Conservation (phyloP, 1,140 invertebrate genomes). For the Brachionus calyciflorus region DNA sequence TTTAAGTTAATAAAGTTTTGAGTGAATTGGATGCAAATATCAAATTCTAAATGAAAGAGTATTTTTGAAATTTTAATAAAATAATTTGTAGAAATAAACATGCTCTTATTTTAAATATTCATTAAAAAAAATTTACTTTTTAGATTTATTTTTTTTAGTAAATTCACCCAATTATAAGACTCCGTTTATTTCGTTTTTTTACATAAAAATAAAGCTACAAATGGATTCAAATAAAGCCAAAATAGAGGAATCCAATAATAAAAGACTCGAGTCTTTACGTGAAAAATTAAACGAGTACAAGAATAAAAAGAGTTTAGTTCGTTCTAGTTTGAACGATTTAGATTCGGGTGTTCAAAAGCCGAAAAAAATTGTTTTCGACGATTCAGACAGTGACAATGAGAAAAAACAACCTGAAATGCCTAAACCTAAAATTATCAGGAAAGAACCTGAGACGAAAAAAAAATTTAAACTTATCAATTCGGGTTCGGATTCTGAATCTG, state of each 20-base stretch:
- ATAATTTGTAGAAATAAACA: no score
- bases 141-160: no score
- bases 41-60: no score
- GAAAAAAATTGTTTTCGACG: constrained; percentile 35
- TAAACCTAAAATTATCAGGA: not conserved
- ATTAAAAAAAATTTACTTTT: no score
- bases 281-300: constrained; percentile 40
- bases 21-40: no score
- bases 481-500: not conserved
- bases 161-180: no score
- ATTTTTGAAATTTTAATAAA: no score
- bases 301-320: not conserved
- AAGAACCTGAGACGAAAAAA: constrained; percentile 2
- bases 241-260: constrained; percentile 30
- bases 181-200: no score
- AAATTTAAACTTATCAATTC: constrained; percentile 31
- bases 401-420: not conserved
- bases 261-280: constrained; percentile 28
- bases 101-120: no score
- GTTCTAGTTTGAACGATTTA: not conserved
- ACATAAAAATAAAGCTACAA: not conserved
- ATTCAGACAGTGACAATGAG: not conserved
- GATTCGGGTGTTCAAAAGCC: not conserved
- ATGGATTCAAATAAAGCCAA: not conserved
- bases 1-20: no score